Evolutionary conservation across 2,888 invertebrate species (phyloP), one percentile per base, ranked within the genome.

Genomic region (Dexiosoma caninum): DNA sequence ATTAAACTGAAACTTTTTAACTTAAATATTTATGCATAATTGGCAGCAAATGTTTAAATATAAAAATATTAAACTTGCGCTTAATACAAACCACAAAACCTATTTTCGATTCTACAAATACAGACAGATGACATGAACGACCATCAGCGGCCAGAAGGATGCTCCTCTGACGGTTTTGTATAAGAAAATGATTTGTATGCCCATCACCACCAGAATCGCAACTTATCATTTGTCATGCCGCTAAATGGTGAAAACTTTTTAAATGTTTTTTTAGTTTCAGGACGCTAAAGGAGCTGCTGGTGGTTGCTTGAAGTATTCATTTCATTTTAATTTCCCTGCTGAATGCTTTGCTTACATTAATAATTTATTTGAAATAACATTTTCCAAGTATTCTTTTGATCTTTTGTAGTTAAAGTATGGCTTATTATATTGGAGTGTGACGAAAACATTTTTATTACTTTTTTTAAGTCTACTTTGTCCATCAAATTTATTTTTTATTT

Each of bases 11-110:
- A 51, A 67, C 16, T 59, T 57, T 35, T 75, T 49, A 77, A 49
- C 40, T 70, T 46, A 77, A 70, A 77, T 74, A 69, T n/a, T n/a
- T n/a, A n/a, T n/a, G n/a, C n/a, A n/a, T 77, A 81, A 81, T 74
- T 81, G 77, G 62, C 69, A 64, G 53, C 62, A 81, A 81, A 81
- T 69, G 69, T 67, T 74, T 69, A 37, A 72, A 57, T 67, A 67
- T 62, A 53, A 69, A 37, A 72, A 57, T 67, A 67, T 62, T 44
- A 69, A 62, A 59, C 70, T 64, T 69, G 62, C 49, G 14, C 42
- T 49, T 71, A n/a, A 59, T 72, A 49, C 55, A 71, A 72, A 37
- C 62, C 60, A 67, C 76, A 70, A 72, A 64, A 72, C 62, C 53
- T 72, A 30, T 44, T 72, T 62, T 72, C 44, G 53, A 27, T 35